Conservation (phyloP, 2,888 invertebrate species). For the Scelioninae gen. 1 region DNA sequence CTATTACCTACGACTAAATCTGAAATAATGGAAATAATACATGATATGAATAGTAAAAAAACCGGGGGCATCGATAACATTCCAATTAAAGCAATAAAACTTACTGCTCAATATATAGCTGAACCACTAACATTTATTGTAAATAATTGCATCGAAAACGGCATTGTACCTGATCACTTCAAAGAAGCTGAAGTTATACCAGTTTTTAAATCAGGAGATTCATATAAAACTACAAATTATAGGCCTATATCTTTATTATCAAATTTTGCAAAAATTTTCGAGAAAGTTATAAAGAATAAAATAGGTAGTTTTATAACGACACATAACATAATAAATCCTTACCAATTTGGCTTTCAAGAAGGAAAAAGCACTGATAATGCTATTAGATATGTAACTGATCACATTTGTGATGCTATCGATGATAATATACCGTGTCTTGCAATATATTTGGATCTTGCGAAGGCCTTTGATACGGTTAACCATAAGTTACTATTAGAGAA, state of each 20-base stretch:
- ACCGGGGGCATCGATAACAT: background rate
- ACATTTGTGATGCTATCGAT: background rate
- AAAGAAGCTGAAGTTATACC: background rate
- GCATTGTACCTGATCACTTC: background rate
- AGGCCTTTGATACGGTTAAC: slow-evolving; percentile 26
- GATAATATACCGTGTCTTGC: background rate
- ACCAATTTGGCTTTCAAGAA: slow-evolving; percentile 11
- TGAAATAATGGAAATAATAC: background rate
- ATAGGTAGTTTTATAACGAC: background rate
- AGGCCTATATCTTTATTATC: background rate
- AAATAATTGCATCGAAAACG: background rate
- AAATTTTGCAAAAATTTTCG: slow-evolving; percentile 1
- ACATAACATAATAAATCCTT: background rate
- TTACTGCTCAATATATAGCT: background rate
- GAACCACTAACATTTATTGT: background rate
- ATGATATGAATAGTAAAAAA: background rate
- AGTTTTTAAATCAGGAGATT: background rate
- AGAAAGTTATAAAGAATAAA: background rate
- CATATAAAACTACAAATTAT: background rate
- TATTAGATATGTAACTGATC: background rate
- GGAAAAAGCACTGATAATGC: slow-evolving; percentile 1
- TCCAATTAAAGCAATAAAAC: background rate
- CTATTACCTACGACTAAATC: background rate
- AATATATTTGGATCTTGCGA: slow-evolving; percentile 14
- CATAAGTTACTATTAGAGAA: slow-evolving; percentile 18